Percentiles rank a stretch among this genome's conserved stretches.
Evolutionary conservation across 2,888 invertebrate species (phyloP).

Genomic region (Ceraclea dissimilis): DNA sequence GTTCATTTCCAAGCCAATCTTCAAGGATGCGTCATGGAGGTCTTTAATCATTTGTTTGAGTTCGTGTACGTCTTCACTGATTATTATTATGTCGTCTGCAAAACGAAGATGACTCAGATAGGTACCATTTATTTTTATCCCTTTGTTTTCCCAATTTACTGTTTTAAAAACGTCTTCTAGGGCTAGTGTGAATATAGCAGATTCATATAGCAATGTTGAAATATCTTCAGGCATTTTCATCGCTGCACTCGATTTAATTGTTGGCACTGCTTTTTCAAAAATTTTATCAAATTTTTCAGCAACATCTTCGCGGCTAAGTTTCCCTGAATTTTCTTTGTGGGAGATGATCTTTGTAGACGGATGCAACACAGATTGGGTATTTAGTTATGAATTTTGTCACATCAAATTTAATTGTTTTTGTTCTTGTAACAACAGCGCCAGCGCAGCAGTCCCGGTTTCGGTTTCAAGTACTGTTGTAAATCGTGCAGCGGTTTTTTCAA

Average conservation of each 20-base stretch:
- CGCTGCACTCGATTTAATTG: constrained; percentile 16
- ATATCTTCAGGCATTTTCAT: constrained; percentile 3
- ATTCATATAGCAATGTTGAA: constrained; percentile 2
- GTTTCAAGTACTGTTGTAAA: constrained; percentile 6
- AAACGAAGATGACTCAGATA: too few relatives aligned
- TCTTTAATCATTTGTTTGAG: too few relatives aligned
- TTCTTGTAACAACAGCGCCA: constrained; percentile 10
- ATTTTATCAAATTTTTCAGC: constrained; percentile 7
- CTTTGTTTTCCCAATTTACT: too few relatives aligned
- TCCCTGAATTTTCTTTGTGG: constrained; percentile 2
- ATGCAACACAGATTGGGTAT: constrained; percentile 22
- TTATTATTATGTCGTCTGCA: too few relatives aligned
- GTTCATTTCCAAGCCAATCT: too few relatives aligned
- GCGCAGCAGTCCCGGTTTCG: constrained; percentile 8
- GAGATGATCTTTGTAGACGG: neutral
- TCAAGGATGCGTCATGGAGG: too few relatives aligned
- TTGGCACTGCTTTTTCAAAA: constrained; percentile 9
- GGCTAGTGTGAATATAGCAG: too few relatives aligned
- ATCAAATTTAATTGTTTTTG: constrained; percentile 16
- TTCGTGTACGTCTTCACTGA: too few relatives aligned
- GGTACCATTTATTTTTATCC: too few relatives aligned
- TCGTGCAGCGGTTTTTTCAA: constrained; percentile 8
- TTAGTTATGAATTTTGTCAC: constrained; percentile 15
- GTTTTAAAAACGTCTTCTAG: too few relatives aligned
- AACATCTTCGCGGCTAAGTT: constrained; percentile 1